Conservation (phyloP, 2,797 vertebrate species). For the Cynopterus sphinx region DNA sequence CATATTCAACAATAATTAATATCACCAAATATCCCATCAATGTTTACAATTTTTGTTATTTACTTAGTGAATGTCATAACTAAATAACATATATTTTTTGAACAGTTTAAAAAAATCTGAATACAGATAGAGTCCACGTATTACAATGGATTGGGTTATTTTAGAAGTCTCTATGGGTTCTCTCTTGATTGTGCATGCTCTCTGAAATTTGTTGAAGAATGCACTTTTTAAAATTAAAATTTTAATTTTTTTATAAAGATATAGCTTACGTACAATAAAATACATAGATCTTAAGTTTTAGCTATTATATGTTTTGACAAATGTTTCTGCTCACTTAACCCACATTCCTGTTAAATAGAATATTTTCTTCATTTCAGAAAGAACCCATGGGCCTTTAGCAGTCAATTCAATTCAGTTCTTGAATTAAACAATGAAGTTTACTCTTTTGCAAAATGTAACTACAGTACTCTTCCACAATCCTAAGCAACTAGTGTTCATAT, state of each 20-base stretch:
- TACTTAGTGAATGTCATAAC: not conserved
- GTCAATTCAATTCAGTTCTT: not conserved
- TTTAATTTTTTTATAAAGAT: not conserved
- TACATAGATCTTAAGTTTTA: not conserved
- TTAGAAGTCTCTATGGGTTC: not conserved
- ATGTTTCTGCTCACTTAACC: not conserved
- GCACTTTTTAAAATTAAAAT: not conserved
- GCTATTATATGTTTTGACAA: not conserved
- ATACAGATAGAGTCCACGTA: not conserved
- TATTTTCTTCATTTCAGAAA: not conserved
- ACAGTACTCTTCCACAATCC: not conserved
- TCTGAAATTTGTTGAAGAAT: slow-evolving; percentile 9
- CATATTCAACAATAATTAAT: not conserved
- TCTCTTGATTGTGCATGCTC: not conserved
- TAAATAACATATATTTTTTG: too few relatives aligned
- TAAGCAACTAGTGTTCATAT: not conserved
- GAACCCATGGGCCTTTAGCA: not conserved
- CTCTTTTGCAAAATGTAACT: too few relatives aligned
- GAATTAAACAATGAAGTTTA: too few relatives aligned
- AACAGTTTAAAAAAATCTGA: not conserved
- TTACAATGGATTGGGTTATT: not conserved
- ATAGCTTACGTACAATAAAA: not conserved
- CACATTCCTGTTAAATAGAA: not conserved
- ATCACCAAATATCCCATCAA: not conserved
- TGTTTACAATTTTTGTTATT: not conserved